phyloP scores from a whole-genome alignment of 2,888 invertebrate species.

The Temnothorax ravouxi region DNA sequence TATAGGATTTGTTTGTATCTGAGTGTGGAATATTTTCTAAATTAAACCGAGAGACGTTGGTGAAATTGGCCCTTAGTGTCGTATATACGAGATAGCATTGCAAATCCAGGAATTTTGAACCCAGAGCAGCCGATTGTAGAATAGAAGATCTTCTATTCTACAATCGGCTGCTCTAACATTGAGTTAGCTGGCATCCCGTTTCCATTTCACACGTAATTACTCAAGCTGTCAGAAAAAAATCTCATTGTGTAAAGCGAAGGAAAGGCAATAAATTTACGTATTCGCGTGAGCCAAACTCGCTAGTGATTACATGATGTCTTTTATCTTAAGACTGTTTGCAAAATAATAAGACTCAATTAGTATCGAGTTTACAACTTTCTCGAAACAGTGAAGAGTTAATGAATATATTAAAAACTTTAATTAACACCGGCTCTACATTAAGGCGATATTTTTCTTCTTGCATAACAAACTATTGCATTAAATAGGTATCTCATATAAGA shows the following conservation, averaged over 20 bases:
- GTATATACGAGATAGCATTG: neutral
- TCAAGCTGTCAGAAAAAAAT: conserved; percentile 53
- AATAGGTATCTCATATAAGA: neutral
- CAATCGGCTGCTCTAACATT: neutral
- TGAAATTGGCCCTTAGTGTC: neutral
- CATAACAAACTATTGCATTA: conserved; percentile 3
- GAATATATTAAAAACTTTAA: conserved; percentile 51
- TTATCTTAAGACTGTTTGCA: conserved; percentile 3
- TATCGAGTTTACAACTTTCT: conserved; percentile 1
- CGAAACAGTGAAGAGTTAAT: conserved; percentile 21
- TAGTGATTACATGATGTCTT: neutral
- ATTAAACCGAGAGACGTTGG: neutral
- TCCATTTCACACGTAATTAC: conserved; percentile 91
- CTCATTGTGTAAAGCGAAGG: neutral
- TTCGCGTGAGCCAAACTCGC: neutral
- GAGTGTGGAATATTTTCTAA: neutral
- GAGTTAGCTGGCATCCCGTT: conserved; percentile 88
- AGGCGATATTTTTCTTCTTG: conserved; percentile 6
- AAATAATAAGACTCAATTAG: conserved; percentile 17
- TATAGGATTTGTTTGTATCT: neutral
- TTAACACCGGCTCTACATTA: neutral
- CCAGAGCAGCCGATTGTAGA: too few relatives aligned
- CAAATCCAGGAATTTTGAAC: neutral
- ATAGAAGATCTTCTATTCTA: neutral
- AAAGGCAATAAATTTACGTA: neutral